Evolutionary conservation across 2,797 vertebrate genomes (phyloP), one percentile per base, ranked within the genome.

Genomic region (Danio aesculapii): DNA sequence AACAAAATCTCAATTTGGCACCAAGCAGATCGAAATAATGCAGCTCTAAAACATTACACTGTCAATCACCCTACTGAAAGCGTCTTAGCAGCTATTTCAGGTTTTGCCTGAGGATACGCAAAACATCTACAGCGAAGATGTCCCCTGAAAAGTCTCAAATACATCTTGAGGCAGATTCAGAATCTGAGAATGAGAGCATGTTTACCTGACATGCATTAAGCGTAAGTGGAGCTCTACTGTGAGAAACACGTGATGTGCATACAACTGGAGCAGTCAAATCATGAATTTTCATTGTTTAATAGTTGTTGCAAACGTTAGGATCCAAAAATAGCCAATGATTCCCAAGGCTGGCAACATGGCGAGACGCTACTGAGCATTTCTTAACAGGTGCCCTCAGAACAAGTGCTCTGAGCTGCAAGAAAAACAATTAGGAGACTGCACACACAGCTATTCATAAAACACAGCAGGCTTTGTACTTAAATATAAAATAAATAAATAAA

Each of bases 371-470:
- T 16, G 17, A 64, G 21, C 14, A 71, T 59, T 52, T 79, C 30
- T 78, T 78, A 70, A 79, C 8, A 62, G 57, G 57, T 70, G 46
- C 55, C 64, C 63, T 58, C 6, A 68, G 52, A 68, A 49, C 19
- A 68, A 77, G 9, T 0, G 0, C 2, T 8, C 50, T 55, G 17
- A 21, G 13, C 63, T 17, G 13, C 41, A n/a, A 68, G 16, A 58
- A 50, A 62, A 52, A 61, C 39, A 71, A 70, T 19, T 62, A 62
- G 59, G 41, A 50, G 1, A 77, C 39, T 1, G 7, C 0, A 0
- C 7, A 0, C 11, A 58, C 17, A 68, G 43, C 5, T 39, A 4
- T 17, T 58, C 52, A 8, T 76, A 57, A 77, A 49, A 66, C 21
- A 43, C 6, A 4, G 47, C 30, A 43, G 12, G 19, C 9, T n/a